A percentile compares a stretch with the other conserved stretches of the same genome.
These are phyloP conservation scores for Heliothis virescens DNA, from an alignment of 1,140 invertebrate species.

Conservation along the genomic window DNA sequence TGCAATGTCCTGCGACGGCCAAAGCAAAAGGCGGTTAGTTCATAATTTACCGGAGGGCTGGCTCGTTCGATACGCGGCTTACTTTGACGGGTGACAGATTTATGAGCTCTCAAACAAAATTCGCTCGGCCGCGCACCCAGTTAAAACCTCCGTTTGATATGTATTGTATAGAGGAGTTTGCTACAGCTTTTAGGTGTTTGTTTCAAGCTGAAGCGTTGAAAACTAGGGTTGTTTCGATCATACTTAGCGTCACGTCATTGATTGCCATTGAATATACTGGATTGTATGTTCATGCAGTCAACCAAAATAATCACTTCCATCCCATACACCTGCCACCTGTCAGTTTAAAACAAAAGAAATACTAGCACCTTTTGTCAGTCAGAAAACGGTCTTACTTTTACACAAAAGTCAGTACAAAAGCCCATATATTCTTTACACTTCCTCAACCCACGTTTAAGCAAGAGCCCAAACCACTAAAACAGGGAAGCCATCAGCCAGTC, in stretches of 20 bases:
- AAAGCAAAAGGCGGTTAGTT: slow-evolving; percentile 58
- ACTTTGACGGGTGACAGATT: slow-evolving; percentile 83
- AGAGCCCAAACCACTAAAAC: slow-evolving; percentile 37
- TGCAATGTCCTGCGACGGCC: slow-evolving; percentile 20
- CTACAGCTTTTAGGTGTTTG: slow-evolving; percentile 28
- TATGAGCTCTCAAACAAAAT: slow-evolving; percentile 81
- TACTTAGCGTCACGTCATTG: too few species aligned
- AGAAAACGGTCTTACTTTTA: neutral
- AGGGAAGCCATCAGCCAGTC: slow-evolving; percentile 37
- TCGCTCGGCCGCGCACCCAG: slow-evolving; percentile 59
- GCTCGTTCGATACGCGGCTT: slow-evolving; percentile 78
- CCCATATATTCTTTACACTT: slow-evolving; percentile 3
- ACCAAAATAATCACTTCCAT: too few species aligned
- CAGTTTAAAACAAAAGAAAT: too few species aligned
- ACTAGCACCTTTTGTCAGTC: too few species aligned
- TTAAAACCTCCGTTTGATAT: slow-evolving; percentile 55
- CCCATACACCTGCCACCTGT: too few species aligned
- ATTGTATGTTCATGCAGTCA: too few species aligned
- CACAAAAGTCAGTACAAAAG: neutral
- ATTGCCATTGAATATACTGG: too few species aligned
- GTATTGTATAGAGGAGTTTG: slow-evolving; percentile 17
- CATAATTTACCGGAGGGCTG: slow-evolving; percentile 77
- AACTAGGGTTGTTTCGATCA: neutral
- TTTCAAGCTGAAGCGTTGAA: neutral
- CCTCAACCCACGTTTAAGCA: slow-evolving; percentile 21